Percentiles rank a stretch among this genome's conserved stretches.
These are phyloP conservation scores for Helobdella robusta DNA, from an alignment of 2,888 invertebrate species.

Conservation along the genomic window DNA sequence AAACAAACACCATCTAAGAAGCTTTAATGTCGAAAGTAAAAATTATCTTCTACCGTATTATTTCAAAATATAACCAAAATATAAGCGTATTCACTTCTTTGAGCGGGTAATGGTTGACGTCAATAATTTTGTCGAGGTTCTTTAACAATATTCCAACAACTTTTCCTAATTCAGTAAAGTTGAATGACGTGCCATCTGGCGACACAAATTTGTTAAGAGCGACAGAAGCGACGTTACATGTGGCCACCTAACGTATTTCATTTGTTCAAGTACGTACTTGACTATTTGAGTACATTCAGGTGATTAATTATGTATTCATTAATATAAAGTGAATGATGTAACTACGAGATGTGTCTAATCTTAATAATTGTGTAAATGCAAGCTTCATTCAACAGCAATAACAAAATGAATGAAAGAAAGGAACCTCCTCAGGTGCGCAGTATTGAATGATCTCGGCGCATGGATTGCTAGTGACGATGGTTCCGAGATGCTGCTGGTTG, in stretches of 20 bases:
- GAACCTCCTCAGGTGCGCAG: constrained; percentile 72
- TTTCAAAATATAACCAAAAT: not conserved
- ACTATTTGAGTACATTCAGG: too few relatives aligned
- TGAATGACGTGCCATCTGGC: constrained; percentile 61
- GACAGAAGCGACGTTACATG: constrained; percentile 92
- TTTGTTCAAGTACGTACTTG: too few relatives aligned
- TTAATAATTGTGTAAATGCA: too few relatives aligned
- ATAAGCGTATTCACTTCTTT: constrained; percentile 60
- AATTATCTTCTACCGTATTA: not conserved
- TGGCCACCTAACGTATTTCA: constrained; percentile 60
- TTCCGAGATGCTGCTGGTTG: constrained; percentile 94
- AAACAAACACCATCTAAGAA: not conserved
- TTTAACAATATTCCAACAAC: constrained; percentile 79
- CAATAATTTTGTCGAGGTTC: constrained; percentile 92
- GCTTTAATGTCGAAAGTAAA: not conserved
- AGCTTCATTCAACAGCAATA: too few relatives aligned
- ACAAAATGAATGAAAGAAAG: not conserved
- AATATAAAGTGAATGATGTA: too few relatives aligned
- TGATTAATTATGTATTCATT: too few relatives aligned
- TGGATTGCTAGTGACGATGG: constrained; percentile 91
- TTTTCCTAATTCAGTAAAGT: constrained; percentile 74
- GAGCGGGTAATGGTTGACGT: constrained; percentile 88
- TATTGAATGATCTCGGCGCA: constrained; percentile 97
- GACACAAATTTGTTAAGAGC: constrained; percentile 89
- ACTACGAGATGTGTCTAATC: too few relatives aligned